A percentile compares a stretch with the other conserved stretches of the same genome.
Conservation (phyloP, 2,888 invertebrate species). For the Galeopsomyia nigrocyanea region DNA sequence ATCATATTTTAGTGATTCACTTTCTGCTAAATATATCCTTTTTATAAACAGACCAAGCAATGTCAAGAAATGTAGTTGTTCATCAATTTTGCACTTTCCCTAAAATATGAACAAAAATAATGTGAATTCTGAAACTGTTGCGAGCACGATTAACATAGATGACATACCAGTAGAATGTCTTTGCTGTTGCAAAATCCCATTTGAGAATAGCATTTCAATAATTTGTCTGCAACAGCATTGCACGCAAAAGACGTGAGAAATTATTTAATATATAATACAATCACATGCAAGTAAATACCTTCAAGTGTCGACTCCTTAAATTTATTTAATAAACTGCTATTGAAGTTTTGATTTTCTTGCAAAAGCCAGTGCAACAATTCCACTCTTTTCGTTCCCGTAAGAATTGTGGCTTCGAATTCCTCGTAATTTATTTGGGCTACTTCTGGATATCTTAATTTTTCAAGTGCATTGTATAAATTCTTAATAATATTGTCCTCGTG, state of each 20-base stretch:
- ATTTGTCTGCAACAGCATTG: conserved; percentile 50
- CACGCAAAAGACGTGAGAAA: background rate
- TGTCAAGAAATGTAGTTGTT: conserved; percentile 53
- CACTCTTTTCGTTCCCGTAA: conserved; percentile 54
- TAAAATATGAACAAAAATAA: conserved; percentile 43
- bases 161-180: conserved; percentile 56
- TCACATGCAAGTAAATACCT: conserved; percentile 47
- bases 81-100: conserved; percentile 55
- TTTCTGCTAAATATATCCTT: conserved; percentile 42
- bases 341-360: conserved; percentile 43
- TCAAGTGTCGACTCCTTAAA: conserved; percentile 49
- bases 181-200: conserved; percentile 56
- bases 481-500: conserved; percentile 46
- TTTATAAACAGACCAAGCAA: conserved; percentile 55
- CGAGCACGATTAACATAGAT: conserved; percentile 11
- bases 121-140: background rate
- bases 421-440: conserved; percentile 53
- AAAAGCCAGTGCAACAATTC: conserved; percentile 58
- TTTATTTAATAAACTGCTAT: conserved; percentile 48
- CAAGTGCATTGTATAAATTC: conserved; percentile 54
- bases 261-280: background rate
- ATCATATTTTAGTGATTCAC: background rate
- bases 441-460: conserved; percentile 57
- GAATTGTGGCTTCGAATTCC: conserved; percentile 52
- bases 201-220: conserved; percentile 55